A percentile compares a stretch with the other conserved stretches of the same genome.
Conservation (phyloP, 1,140 invertebrate genomes). For the Plutomurus gul region DNA sequence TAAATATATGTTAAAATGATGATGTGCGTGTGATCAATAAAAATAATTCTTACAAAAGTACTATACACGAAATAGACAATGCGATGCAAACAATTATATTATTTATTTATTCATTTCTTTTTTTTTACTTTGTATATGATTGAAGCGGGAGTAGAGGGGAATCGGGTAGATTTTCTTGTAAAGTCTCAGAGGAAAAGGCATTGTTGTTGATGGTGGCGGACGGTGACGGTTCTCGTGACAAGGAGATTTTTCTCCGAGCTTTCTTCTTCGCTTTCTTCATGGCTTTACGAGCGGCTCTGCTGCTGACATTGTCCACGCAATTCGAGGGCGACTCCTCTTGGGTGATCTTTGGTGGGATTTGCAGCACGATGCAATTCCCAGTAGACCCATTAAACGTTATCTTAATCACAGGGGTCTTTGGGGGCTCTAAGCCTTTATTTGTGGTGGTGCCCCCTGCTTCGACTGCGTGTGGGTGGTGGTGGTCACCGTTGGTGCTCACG, state of each 20-base stretch:
- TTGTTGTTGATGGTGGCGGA: neutral
- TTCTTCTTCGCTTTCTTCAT: constrained; percentile 51
- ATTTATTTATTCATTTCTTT: too few species aligned
- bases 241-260: constrained; percentile 29
- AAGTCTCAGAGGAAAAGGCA: neutral
- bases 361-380: constrained; percentile 45
- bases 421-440: constrained; percentile 1
- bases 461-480: neutral
- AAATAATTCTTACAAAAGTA: too few species aligned
- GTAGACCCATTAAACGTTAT: constrained; percentile 44
- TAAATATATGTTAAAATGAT: too few species aligned
- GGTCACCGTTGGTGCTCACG: neutral
- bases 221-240: constrained; percentile 21
- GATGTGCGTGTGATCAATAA: too few species aligned
- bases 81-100: too few species aligned
- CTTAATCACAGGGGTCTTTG: constrained; percentile 51
- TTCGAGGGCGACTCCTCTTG: constrained; percentile 30
- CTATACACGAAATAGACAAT: too few species aligned
- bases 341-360: constrained; percentile 46
- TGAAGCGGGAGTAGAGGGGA: constrained; percentile 16
- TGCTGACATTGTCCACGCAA: too few species aligned
- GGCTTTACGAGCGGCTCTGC: constrained; percentile 40
- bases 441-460: neutral
- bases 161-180: neutral
- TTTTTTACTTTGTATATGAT: too few species aligned